Base-by-base conservation (phyloP, 1,140 invertebrate genomes). In the Atta colombica region DNA sequence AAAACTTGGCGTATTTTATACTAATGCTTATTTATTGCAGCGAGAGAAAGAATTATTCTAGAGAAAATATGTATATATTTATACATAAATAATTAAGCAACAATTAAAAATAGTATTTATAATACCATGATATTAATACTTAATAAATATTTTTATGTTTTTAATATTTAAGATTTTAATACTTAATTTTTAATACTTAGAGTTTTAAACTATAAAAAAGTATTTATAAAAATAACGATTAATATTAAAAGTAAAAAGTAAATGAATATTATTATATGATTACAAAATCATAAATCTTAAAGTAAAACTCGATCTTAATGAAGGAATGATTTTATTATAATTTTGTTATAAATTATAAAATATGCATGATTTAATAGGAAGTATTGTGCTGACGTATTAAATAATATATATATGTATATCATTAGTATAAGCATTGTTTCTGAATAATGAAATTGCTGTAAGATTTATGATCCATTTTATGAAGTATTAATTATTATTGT, bases 21-120 rank as follows among this genome's bases (percentile, higher is more conserved):
- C 66, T 82, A 71, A 72, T 82, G 66, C 53, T 25, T 82, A 72
- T 82, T 82, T 82, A 31, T 72, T 45, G 78, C 66, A 58, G 16
- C 21, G 53, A 60, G 21, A 45, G 35, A 21, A 55, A 69, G 35
- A 63, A 69, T 71, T 81, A 71, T 0, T 21, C 0, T 16, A 39
- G 65, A 55, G 51, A 55, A 71, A 71, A 71, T 71, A n/a, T 21
- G 2, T 58, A 16, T 6, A 14, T 39, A 65, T 3, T 28, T 65
- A 39, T 25, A 12, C 4, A 58, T 69, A 58, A 81, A 81, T 69
- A 69, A 81, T 69, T 69, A 58, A 53, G 39, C 16, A 39, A 51
- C 21, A 77, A 77, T 77, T 81, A 31, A 31, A 81, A 81, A 28
- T 16, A 14, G 10, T 16, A 71, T 81, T 58, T 12, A 39, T 16